Base-by-base conservation (phyloP, 2,113 vertebrate genomes). In the Capreolus pygargus region DNA sequence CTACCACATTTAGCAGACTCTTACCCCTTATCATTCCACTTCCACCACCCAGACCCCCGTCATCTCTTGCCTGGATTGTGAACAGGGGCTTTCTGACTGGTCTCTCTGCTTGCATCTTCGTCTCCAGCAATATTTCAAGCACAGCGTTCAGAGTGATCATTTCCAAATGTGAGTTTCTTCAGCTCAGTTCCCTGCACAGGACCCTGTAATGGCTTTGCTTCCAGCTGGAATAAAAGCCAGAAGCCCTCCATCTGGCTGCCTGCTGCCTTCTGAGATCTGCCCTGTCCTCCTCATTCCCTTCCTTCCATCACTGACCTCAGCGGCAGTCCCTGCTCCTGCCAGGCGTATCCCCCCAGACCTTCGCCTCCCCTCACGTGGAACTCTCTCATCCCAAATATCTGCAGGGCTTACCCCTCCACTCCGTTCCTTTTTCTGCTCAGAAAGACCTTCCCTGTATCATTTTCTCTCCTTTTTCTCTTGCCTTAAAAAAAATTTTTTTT, bases 11-110 rank as follows among this genome's bases (percentile, higher is more conserved):
- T 3, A 57, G 27, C 52, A 84, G 79, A 50, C 27, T 54, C 28
- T 85, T 47, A 36, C 23, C 45, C 27, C 6, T 30, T 64, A 7
- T 67, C 27, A 25, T 30, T 36, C 16, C 4, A 3, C 13, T 19
- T 15, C 6, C 39, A 3, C 8, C 3, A 6, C 52, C 23, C 45
- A 9, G 36, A 7, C 23, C 43, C 50, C 21, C 0, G 0, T 28
- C 33, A 7, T 16, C 47, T 74, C 43, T 43, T 7, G 1, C 67
- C 25, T 33, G 79, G 30, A 7, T 60, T 45, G 3, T 67, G 23
- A 39, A 39, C 25, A 17, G 15, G 7, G 6, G 43, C 28, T 90
- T 61, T 61, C 70, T 52, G 12, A 50, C 36, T 28, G n/a, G 8
- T 36, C 52, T 61, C 45, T 15, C 36, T 47, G 55, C 86, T n/a